Percentiles rank a stretch among this genome's conserved stretches.
Evolutionary conservation across 2,113 vertebrate species (phyloP).

Genomic region (Microcebus tavaratra): DNA sequence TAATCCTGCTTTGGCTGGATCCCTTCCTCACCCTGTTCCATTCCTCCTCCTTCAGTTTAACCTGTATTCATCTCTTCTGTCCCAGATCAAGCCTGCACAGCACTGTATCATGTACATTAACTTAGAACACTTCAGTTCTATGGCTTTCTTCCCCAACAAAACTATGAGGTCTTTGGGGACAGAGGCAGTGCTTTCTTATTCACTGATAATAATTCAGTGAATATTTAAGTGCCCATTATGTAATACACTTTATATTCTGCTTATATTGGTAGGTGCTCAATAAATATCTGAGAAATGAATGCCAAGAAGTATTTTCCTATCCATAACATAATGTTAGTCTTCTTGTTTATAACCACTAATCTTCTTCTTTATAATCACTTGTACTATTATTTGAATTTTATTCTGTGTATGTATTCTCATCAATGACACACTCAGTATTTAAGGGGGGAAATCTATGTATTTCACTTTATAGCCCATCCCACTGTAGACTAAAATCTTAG

Average conservation of each 20-base stretch:
- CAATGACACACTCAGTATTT: neutral
- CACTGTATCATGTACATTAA: neutral
- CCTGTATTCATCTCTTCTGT: neutral
- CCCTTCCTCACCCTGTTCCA: neutral
- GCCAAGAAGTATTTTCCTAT: neutral
- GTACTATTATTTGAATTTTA: neutral
- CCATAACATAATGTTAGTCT: neutral
- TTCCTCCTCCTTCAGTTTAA: neutral
- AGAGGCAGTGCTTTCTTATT: neutral
- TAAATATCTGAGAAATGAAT: neutral
- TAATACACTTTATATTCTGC: neutral
- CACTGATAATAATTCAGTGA: neutral
- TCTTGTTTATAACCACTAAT: neutral
- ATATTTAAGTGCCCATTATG: neutral
- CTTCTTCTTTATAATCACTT: neutral
- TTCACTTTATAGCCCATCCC: neutral
- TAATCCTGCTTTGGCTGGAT: neutral
- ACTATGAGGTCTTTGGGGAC: neutral
- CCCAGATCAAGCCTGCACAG: neutral
- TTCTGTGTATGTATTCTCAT: neutral
- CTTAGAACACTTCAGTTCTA: neutral
- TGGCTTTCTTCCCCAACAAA: neutral
- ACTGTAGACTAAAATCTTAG: slow-evolving; percentile 9
- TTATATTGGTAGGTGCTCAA: neutral
- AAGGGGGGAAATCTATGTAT: neutral